These are phyloP conservation scores for Coleophora flavipennella DNA, from an alignment of 2,888 invertebrate species.

Conservation along the genomic window DNA sequence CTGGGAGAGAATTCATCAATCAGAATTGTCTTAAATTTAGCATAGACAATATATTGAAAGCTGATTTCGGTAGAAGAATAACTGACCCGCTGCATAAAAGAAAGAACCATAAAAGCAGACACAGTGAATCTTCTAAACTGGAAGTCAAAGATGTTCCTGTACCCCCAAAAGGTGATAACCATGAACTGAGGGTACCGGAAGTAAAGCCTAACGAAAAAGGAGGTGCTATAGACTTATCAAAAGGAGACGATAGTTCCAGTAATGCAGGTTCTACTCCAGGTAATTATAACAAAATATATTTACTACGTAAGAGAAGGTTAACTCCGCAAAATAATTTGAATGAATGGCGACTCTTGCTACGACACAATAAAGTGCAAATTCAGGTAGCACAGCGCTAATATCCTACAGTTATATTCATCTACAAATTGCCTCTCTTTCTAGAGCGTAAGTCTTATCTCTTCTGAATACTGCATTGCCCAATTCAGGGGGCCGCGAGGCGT, in stretches of 20 bases:
- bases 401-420: no score
- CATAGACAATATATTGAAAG: conserved; percentile 88
- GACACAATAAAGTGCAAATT: no score
- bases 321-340: no score
- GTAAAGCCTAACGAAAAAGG: conserved; percentile 49
- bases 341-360: no score
- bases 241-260: conserved; percentile 57
- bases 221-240: conserved; percentile 58
- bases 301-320: no score
- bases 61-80: conserved; percentile 84
- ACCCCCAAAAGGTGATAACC: conserved; percentile 30
- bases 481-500: no score
- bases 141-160: conserved; percentile 38
- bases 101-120: conserved; percentile 51
- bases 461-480: no score
- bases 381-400: no score
- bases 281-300: conserved; percentile 32
- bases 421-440: no score
- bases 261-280: conserved; percentile 61
- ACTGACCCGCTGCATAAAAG: conserved; percentile 78
- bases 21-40: conserved; percentile 82
- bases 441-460: no score
- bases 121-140: conserved; percentile 36
- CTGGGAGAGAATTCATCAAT: conserved; percentile 57
- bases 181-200: conserved; percentile 53